Conservation (phyloP, 2,888 invertebrate genomes). For the Xylocampa areola region DNA sequence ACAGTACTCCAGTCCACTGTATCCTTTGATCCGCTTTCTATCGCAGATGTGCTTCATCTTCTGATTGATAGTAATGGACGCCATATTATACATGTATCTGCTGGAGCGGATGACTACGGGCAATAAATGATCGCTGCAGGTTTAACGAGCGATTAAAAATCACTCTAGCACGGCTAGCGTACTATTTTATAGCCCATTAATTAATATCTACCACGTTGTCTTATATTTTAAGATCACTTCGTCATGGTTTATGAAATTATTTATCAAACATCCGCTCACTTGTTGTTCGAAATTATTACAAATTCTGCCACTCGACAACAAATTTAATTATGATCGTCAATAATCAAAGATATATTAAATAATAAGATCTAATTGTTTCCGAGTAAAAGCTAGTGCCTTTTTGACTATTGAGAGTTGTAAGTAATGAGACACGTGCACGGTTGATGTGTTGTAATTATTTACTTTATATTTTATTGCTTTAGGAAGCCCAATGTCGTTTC, state of each 20-base stretch:
- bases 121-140: conserved; percentile 63
- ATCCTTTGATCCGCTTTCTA: conserved; percentile 47
- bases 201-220: conserved; percentile 63
- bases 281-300: conserved; percentile 4
- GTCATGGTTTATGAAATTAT: conserved; percentile 52
- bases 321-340: not conserved
- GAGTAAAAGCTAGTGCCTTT: no score
- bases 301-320: conserved; percentile 1
- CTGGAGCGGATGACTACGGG: conserved; percentile 41
- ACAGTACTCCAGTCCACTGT: conserved; percentile 22
- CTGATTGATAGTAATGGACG: conserved; percentile 52
- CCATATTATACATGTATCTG: conserved; percentile 30
- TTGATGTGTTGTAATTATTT: conserved; percentile 9
- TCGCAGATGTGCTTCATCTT: conserved; percentile 33
- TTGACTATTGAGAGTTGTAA: not conserved
- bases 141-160: conserved; percentile 75
- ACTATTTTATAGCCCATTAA: conserved; percentile 73
- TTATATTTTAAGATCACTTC: conserved; percentile 56
- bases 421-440: conserved; percentile 1
- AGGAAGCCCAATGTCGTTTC: conserved; percentile 29
- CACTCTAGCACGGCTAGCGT: conserved; percentile 65
- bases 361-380: no score
- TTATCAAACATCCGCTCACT: conserved; percentile 21
- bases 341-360: no score
- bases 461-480: conserved; percentile 16